phyloP scores from a whole-genome alignment of 2,113 vertebrate species.

The Xenotilapia leptura region DNA sequence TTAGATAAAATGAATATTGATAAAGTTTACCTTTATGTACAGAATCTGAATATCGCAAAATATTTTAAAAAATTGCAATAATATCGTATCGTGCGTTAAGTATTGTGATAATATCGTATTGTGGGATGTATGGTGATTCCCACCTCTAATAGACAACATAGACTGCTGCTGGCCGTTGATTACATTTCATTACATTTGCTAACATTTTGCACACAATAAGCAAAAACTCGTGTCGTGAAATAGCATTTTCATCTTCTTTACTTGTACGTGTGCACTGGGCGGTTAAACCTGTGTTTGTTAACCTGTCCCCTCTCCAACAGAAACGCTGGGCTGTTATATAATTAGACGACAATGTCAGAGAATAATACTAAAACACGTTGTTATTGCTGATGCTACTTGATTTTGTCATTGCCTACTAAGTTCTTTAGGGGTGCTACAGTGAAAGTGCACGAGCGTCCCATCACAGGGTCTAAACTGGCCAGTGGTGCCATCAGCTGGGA shows the following conservation, averaged over 20 bases:
- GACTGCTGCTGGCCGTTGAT: background rate
- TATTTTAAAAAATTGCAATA: too few relatives aligned
- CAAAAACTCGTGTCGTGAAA: rapidly evolving
- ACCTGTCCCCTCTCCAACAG: background rate
- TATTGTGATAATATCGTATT: too few relatives aligned
- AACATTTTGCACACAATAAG: background rate
- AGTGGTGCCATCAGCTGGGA: background rate
- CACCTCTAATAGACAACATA: background rate
- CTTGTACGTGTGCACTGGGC: background rate
- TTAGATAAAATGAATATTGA: too few relatives aligned
- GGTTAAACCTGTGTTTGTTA: background rate
- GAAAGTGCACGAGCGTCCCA: rapidly evolving
- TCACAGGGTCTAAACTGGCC: background rate
- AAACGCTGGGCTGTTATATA: background rate
- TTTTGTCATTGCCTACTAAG: background rate
- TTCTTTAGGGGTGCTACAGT: background rate
- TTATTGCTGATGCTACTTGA: background rate
- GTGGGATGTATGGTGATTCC: too few relatives aligned
- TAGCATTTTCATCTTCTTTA: background rate
- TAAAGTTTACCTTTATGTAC: too few relatives aligned
- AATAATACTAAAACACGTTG: background rate
- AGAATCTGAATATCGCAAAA: too few relatives aligned
- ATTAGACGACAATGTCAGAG: background rate
- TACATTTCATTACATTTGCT: background rate
- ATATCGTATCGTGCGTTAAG: too few relatives aligned